Conservation (phyloP, 53 echinoderm and acorn worm species). For the Echinometra lucunter region DNA sequence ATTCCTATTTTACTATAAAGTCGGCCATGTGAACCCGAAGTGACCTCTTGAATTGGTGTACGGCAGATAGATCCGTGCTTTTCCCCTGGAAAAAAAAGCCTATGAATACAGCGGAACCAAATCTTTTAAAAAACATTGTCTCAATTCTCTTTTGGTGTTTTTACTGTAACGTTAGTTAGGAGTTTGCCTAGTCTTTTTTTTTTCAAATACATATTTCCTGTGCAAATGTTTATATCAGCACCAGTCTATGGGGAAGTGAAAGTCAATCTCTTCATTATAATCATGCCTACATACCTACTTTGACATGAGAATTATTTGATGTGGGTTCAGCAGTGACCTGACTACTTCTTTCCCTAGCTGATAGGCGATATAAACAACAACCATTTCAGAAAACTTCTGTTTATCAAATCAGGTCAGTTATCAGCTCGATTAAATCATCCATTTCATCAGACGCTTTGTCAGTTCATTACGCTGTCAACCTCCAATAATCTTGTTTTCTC, state of each 20-base stretch:
- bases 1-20: neutral
- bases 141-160: too few relatives aligned
- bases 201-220: neutral
- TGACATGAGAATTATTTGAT: neutral
- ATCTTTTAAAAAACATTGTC: too few relatives aligned
- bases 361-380: conserved; percentile 30
- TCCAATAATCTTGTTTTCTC: conserved; percentile 46
- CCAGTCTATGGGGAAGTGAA: too few relatives aligned
- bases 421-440: conserved; percentile 12
- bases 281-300: neutral
- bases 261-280: neutral
- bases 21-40: neutral
- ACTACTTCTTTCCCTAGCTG: neutral
- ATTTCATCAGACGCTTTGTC: neutral
- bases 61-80: neutral
- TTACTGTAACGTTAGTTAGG: too few relatives aligned
- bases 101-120: neutral
- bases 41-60: neutral
- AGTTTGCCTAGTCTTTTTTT: too few relatives aligned
- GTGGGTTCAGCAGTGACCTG: neutral
- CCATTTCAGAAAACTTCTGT: neutral
- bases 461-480: neutral
- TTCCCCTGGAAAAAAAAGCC: neutral
- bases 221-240: neutral
- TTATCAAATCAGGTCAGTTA: conserved; percentile 10